These are phyloP conservation scores for Tamandua tetradactyla DNA, from an alignment of 2,797 vertebrate genomes.

Conservation along the genomic window DNA sequence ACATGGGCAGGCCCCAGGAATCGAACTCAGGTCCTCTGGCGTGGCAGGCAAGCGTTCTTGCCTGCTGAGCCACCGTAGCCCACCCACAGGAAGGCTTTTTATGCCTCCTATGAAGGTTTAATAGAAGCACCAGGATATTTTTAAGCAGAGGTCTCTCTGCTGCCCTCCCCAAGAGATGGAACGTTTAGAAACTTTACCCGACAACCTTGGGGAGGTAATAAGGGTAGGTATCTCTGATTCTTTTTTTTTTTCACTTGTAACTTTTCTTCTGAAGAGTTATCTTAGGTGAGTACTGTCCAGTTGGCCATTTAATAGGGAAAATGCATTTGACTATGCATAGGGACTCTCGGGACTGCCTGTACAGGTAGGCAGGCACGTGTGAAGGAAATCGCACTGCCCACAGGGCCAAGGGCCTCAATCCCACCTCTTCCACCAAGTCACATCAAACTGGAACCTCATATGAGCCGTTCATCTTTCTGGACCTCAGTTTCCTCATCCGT, in stretches of 20 bases:
- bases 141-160: background rate
- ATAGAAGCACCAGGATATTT: too few relatives aligned
- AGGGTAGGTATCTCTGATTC: background rate
- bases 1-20: too few relatives aligned
- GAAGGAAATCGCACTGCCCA: background rate
- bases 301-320: background rate
- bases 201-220: background rate
- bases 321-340: background rate
- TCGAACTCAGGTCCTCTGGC: too few relatives aligned
- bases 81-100: too few relatives aligned
- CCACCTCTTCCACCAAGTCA: background rate
- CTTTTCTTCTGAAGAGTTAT: slow-evolving; percentile 9
- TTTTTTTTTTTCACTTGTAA: background rate
- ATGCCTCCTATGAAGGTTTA: background rate
- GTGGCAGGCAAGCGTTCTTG: too few relatives aligned
- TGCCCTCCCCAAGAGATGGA: background rate
- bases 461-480: background rate
- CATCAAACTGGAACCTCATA: background rate
- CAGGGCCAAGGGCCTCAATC: background rate
- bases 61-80: too few relatives aligned
- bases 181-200: background rate
- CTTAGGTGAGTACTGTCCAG: background rate
- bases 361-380: background rate
- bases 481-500: too few relatives aligned
- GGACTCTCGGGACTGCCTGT: background rate